phyloP scores from a whole-genome alignment of 2,888 invertebrate genomes.

The Macaria notata region DNA sequence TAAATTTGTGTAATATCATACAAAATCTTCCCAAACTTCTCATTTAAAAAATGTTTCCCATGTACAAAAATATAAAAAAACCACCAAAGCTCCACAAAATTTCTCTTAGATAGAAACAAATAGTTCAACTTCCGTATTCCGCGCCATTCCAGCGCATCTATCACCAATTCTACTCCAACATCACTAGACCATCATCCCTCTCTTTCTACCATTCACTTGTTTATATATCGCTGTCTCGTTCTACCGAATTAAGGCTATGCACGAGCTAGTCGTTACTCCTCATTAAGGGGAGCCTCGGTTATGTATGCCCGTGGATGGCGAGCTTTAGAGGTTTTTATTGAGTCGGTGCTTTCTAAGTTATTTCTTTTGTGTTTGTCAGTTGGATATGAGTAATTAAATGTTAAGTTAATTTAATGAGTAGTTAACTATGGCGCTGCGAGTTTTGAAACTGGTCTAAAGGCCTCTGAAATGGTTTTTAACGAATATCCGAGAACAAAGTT shows the following conservation, averaged over 20 bases:
- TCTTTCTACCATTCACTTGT: conserved; percentile 31
- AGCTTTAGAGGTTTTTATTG: conserved; percentile 72
- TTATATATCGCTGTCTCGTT: conserved; percentile 38
- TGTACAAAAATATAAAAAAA: no score
- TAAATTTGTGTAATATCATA: no score
- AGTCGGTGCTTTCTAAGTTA: conserved; percentile 39
- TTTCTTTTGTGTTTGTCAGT: conserved; percentile 9
- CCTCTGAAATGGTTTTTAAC: no score
- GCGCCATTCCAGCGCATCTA: conserved; percentile 39
- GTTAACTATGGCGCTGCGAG: no score
- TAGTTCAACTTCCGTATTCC: conserved; percentile 39
- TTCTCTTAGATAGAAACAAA: conserved; percentile 31
- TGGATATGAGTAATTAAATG: neutral
- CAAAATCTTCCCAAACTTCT: no score
- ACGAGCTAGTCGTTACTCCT: conserved; percentile 73
- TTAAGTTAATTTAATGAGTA: neutral
- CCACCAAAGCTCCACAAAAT: no score
- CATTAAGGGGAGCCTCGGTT: conserved; percentile 64
- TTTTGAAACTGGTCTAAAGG: no score
- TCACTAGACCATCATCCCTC: conserved; percentile 35
- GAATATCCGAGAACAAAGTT: no score
- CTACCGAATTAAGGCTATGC: conserved; percentile 61
- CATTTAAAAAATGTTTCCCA: no score
- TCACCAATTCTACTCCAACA: conserved; percentile 50
- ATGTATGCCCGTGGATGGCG: conserved; percentile 65